Percentiles rank a stretch among this genome's conserved stretches.
phyloP scores from a whole-genome alignment of 2,888 invertebrate species.

The Rotaria magnacalcarata region DNA sequence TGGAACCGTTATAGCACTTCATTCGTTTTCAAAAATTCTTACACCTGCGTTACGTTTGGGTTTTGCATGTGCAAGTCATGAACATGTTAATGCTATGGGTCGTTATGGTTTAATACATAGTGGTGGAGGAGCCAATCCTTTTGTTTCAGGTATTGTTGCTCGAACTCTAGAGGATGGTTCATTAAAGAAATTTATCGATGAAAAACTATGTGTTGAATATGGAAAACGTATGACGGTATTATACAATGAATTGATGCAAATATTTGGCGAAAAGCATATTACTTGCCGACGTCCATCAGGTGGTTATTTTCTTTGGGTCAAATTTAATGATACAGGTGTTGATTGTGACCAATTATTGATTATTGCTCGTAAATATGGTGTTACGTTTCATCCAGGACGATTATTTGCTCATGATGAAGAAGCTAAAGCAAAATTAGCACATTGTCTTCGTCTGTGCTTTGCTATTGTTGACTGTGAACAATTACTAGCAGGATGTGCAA shows the following conservation, averaged over 20 bases:
- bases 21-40: background rate
- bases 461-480: background rate
- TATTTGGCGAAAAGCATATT: background rate
- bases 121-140: background rate
- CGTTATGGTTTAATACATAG: background rate
- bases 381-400: background rate
- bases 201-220: background rate
- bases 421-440: background rate
- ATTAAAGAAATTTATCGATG: background rate
- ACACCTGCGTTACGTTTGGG: background rate
- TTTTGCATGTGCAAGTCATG: slow-evolving; percentile 21
- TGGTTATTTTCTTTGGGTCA: background rate
- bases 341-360: background rate
- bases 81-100: background rate
- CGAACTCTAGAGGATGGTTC: background rate
- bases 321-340: background rate
- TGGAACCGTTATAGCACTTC: background rate
- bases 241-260: background rate
- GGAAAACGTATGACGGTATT: background rate
- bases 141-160: background rate
- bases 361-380: background rate
- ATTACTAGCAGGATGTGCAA: background rate
- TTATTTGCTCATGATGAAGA: slow-evolving; percentile 16
- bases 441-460: slow-evolving; percentile 15
- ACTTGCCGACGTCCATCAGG: background rate